Conservation (phyloP, 2,888 invertebrate genomes). For the Ectobius pallidus region DNA sequence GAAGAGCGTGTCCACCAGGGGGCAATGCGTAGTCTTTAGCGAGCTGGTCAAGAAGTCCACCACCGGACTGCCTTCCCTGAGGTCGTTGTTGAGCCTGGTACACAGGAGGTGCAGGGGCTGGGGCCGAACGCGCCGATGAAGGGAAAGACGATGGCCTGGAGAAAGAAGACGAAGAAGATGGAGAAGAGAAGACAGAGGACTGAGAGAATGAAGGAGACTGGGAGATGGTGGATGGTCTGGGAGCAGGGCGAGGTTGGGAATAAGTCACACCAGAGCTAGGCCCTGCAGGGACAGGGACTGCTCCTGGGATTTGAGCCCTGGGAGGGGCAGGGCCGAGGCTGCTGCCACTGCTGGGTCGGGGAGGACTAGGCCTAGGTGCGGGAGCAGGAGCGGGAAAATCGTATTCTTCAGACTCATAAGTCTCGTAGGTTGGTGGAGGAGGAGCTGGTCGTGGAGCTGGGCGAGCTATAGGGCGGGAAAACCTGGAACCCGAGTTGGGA, state of each 20-base stretch:
- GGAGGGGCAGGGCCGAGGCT: slow-evolving; percentile 48
- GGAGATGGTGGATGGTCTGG: slow-evolving; percentile 44
- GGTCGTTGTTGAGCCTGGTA: slow-evolving; percentile 45
- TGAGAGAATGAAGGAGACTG: slow-evolving; percentile 48
- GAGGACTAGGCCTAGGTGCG: slow-evolving; percentile 46
- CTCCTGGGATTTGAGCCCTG: slow-evolving; percentile 45
- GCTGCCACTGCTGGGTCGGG: slow-evolving; percentile 49
- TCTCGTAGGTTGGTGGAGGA: slow-evolving; percentile 49
- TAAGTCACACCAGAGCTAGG: slow-evolving; percentile 40
- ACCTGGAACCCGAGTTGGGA: slow-evolving; percentile 29
- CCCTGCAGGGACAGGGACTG: slow-evolving; percentile 49
- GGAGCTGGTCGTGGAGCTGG: slow-evolving; percentile 47
- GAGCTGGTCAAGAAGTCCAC: slow-evolving; percentile 75
- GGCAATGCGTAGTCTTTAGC: slow-evolving; percentile 82
- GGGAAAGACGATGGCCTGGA: too few relatives aligned
- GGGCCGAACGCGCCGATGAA: too few relatives aligned
- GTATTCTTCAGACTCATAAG: slow-evolving; percentile 42
- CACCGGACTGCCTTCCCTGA: slow-evolving; percentile 48
- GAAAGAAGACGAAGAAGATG: slow-evolving; percentile 20
- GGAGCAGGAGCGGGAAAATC: slow-evolving; percentile 44
- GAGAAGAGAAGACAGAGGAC: slow-evolving; percentile 27
- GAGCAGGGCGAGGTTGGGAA: slow-evolving; percentile 47
- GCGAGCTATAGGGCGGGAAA: slow-evolving; percentile 36
- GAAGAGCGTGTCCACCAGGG: slow-evolving; percentile 61
- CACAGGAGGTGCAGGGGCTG: slow-evolving; percentile 28